Percentiles rank a stretch among this genome's conserved stretches.
phyloP scores from a whole-genome alignment of 35 echinoderm and acorn worm genomes.

The Ophioderma brevispina region DNA sequence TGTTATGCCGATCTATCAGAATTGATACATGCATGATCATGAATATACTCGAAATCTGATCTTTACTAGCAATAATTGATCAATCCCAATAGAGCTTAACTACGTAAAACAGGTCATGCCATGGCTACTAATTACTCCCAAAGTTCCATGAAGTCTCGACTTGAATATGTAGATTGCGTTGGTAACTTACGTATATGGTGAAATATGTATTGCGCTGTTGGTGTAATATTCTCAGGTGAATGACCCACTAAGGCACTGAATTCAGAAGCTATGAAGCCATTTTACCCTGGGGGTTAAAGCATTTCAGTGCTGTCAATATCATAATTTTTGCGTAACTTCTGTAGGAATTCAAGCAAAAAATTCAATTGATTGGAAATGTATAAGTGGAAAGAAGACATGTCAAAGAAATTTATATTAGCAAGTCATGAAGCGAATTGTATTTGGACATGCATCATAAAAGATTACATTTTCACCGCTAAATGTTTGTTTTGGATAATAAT shows the following conservation, averaged over 20 bases:
- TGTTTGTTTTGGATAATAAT: too few species aligned
- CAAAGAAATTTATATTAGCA: too few species aligned
- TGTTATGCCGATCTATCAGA: neutral
- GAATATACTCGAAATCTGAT: neutral
- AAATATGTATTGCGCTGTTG: neutral
- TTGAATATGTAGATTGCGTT: neutral
- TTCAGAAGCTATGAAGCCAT: neutral
- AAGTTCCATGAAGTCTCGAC: neutral
- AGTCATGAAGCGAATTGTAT: too few species aligned
- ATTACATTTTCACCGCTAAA: too few species aligned
- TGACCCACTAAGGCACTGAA: neutral
- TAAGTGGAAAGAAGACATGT: too few species aligned
- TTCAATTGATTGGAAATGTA: too few species aligned
- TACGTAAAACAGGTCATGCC: constrained; percentile 1
- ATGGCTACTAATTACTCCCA: neutral
- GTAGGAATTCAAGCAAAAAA: too few species aligned
- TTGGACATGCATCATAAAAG: too few species aligned
- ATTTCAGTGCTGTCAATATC: too few species aligned
- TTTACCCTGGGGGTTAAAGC: too few species aligned
- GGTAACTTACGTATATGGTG: neutral
- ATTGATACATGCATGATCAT: constrained; percentile 11
- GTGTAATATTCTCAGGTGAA: neutral
- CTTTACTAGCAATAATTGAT: constrained; percentile 2
- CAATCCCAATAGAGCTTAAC: neutral
- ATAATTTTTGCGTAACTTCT: too few species aligned